These are phyloP conservation scores for Rhopilema esculentum DNA, from an alignment of 30 jellyfish, hydroid and myxozoan species.

Conservation along the genomic window DNA sequence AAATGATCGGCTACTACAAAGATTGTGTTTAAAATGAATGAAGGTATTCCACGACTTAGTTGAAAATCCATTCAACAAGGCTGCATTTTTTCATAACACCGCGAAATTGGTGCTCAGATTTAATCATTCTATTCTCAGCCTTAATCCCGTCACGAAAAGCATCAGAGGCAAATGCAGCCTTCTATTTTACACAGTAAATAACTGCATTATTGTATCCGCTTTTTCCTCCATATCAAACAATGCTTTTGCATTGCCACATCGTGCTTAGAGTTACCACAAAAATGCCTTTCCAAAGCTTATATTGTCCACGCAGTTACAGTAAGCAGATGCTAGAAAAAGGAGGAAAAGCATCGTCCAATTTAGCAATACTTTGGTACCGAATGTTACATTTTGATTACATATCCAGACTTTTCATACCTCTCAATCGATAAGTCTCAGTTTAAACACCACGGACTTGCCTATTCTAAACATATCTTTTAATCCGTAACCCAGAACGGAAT, in stretches of 20 bases:
- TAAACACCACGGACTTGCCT: no score
- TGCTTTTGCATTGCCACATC: neutral
- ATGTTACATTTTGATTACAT: no score
- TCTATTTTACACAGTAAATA: slow-evolving; percentile 26
- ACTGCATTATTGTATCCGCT: neutral
- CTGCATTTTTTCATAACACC: slow-evolving; percentile 57
- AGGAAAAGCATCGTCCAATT: no score
- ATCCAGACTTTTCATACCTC: no score
- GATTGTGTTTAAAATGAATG: slow-evolving; percentile 14
- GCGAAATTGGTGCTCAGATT: slow-evolving; percentile 41
- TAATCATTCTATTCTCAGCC: slow-evolving; percentile 10
- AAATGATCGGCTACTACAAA: slow-evolving; percentile 56
- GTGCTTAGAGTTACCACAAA: neutral
- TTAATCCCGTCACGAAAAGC: slow-evolving; percentile 56
- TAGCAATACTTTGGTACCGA: no score
- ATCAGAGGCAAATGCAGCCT: slow-evolving; percentile 14
- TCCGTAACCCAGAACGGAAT: no score
- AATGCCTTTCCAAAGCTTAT: neutral
- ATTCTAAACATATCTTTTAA: no score
- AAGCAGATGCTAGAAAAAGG: neutral
- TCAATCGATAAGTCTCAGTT: no score
- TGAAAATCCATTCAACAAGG: slow-evolving; percentile 40
- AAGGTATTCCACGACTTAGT: slow-evolving; percentile 22
- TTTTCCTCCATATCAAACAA: neutral
- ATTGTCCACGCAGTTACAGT: neutral